Base-by-base conservation (phyloP, 2,113 vertebrate genomes). In the Girardinichthys multiradiatus region DNA sequence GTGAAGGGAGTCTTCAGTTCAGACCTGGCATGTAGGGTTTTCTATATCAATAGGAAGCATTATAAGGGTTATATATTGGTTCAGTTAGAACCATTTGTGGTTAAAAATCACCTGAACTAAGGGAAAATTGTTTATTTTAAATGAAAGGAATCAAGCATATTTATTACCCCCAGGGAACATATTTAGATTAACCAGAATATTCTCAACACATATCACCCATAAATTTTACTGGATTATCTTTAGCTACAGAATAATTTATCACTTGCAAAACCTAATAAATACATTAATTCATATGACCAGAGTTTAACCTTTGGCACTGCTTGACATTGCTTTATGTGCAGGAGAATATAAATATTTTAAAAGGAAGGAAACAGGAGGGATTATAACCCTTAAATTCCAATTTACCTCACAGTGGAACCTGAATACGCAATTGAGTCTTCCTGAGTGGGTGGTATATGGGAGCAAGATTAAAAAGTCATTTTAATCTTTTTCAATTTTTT, bases 221-320 rank as follows among this genome's bases (percentile, higher is more conserved):
- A 88, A 85, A 76, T 87, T 87, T 72, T 80, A 85, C 81, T 70
- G 60, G 63, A 87, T 81, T 77, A 84, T 76, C 65, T 59, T 17
- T 67, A 72, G 81, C 70, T 8, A 9, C 33, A 78, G 84, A 90
- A 90, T 91, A 90, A 91, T 85, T 89, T 63, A 77, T 70, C n/a
- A 1, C 76, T 68, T 26, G 29, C 74, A 69, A 65, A 83, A 65
- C 68, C 67, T 89, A 86, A 86, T 89, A 89, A 84, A 90, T 82
- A 76, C 75, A 82, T 87, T 76, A 79, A 65, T 83, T 86, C 64
- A 64, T 30, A 45, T 57, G 76, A 88, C 89, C 79, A 21, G 29
- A 65, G 62, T 78, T 89, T 86, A 84, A 92, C 89, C 89, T 91
- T 85, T 89, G 80, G 65, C 66, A 24, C 76, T 31, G 69, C 72